Base-by-base conservation (phyloP, 1,140 invertebrate genomes). In the Drosophila yakuba region DNA sequence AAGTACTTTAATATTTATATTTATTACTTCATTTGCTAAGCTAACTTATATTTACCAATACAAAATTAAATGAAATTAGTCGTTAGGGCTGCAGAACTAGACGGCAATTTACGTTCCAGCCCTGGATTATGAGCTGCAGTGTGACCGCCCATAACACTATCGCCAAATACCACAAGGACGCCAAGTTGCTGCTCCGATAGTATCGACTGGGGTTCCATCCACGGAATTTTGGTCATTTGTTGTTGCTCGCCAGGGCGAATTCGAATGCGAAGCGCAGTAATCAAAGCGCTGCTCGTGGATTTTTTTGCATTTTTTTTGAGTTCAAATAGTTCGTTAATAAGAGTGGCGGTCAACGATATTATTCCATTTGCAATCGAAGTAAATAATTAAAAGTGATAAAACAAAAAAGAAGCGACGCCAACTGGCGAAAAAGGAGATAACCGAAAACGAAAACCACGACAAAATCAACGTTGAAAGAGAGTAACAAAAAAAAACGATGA, bases 241-340 rank as follows among this genome's bases (percentile, higher is more conserved):
- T 39, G 38, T 39, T 39, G 12, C 38, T 39, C 38, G 38, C 14
- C 38, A 14, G 38, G 38, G 38, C 14, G 38, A 39, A 39, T 39
- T 39, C 38, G 38, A 51, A 44, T 14, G 60, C 28, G 28, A 23
- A 35, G 60, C 61, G 61, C 61, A 51, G 32, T n/a, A 20, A 32
- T 3, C 20, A 12, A 47, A 23, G 32, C 15, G 62, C 62, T 28
- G 41, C n/a, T 59, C 55, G 39, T 25, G 28, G 2, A 32, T 12
- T 45, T 64, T 64, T 62, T 66, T 62, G 41, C 25, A 32, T 63
- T 66, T 64, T 63, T 66, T 50, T 66, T 61, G 25, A 66, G 63
- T 66, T 64, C 17, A 41, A 66, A 66, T 41, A 66, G 44, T 15
- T 32, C 44, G 60, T 66, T 66, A 48, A 28, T 54, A 39, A 61